Evolutionary conservation across 2,888 invertebrate species (phyloP).

Genomic region (Drosophila parthenogenetica): DNA sequence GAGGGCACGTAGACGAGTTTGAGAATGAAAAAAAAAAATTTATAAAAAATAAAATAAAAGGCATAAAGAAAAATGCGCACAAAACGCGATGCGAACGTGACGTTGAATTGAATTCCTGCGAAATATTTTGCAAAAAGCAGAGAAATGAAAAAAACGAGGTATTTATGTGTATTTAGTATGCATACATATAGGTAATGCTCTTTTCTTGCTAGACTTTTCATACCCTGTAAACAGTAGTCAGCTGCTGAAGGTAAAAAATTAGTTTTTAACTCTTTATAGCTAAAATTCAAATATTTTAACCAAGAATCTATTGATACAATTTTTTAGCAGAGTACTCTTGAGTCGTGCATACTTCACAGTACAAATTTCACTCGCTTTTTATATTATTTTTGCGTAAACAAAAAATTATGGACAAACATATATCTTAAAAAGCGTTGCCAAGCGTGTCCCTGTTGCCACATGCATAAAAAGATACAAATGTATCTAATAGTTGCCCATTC

Average conservation of each 20-base stretch:
- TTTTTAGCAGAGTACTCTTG: background rate
- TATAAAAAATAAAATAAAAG: conserved; percentile 33
- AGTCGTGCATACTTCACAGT: background rate
- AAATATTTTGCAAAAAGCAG: conserved; percentile 31
- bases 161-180: background rate
- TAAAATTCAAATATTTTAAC: no score
- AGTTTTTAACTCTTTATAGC: no score
- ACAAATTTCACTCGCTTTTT: background rate
- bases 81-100: conserved; percentile 70
- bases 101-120: conserved; percentile 71
- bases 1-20: conserved; percentile 56
- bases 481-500: conserved; percentile 16
- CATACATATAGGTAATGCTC: background rate
- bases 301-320: no score
- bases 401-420: conserved; percentile 7
- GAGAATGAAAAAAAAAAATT: conserved; percentile 29
- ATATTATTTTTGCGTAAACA: conserved; percentile 16
- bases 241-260: no score
- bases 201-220: background rate
- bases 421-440: conserved; percentile 34
- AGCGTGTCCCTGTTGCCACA: conserved; percentile 29
- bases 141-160: no score
- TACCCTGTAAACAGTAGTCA: conserved; percentile 7
- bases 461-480: conserved; percentile 16
- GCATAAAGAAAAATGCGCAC: conserved; percentile 40